Percentiles rank a stretch among this genome's conserved stretches.
These are phyloP conservation scores for Eueides isabella DNA, from an alignment of 1,140 invertebrate species.

Conservation along the genomic window DNA sequence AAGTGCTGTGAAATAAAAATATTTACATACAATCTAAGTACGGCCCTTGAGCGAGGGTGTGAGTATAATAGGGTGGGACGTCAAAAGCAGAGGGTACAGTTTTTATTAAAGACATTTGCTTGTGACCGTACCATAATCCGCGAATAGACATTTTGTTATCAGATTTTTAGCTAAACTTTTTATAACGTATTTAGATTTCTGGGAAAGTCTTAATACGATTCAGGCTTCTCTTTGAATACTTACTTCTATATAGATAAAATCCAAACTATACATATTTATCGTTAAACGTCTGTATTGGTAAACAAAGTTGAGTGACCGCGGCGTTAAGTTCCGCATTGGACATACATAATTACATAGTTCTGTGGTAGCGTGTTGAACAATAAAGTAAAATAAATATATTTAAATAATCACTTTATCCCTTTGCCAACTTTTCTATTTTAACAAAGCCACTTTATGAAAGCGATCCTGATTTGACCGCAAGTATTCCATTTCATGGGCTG, in stretches of 20 bases:
- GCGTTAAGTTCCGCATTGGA: too few species aligned
- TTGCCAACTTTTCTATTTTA: constrained; percentile 14
- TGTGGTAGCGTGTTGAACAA: too few species aligned
- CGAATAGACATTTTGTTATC: constrained; percentile 15
- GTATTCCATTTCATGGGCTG: constrained; percentile 23
- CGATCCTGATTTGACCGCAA: constrained; percentile 5
- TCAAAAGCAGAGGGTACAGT: constrained; percentile 25
- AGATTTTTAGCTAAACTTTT: constrained; percentile 9
- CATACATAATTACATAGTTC: too few species aligned
- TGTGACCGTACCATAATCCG: constrained; percentile 20
- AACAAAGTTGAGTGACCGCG: too few species aligned
- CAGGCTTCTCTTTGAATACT: too few species aligned
- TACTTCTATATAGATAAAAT: too few species aligned
- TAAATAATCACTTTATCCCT: too few species aligned
- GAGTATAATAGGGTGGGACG: constrained; percentile 30
- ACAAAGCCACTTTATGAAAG: constrained; percentile 4
- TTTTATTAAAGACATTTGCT: constrained; percentile 37
- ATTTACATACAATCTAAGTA: constrained; percentile 11
- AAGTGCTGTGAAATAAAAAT: neutral
- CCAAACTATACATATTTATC: too few species aligned
- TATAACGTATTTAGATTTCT: neutral
- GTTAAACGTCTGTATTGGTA: too few species aligned
- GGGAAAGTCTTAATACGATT: neutral
- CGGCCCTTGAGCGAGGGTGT: constrained; percentile 33
- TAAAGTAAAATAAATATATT: too few species aligned